Evolutionary conservation across 2,797 vertebrate genomes (phyloP), one percentile per base, ranked within the genome.

Genomic region (Atherinosoma microstoma): DNA sequence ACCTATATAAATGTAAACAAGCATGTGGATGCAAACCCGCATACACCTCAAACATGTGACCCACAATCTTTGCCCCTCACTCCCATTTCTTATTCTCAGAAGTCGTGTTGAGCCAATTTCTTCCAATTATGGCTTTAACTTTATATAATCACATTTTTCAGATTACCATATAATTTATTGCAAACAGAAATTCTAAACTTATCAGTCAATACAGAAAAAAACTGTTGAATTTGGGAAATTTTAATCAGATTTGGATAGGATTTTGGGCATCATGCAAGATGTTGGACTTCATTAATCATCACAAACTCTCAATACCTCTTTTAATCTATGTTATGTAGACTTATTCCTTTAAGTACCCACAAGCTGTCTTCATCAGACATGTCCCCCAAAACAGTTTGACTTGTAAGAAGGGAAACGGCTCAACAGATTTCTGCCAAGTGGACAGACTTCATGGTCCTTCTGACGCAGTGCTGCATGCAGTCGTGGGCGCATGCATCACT

Each of bases 1-100:
- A 84, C 85, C 90, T 60, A 89, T 69, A 77, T 32, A 83, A 42
- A 67, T 73, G 47, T 79, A 75, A 61, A 35, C 6, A 13, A 45
- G 36, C 68, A 40, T 58, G 24, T 64, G n/a, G 54, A 66, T 70
- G 4, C 51, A 57, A 47, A 32, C 38, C 38, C 32, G 35, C 30
- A 58, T 34, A 27, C 27, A 36, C 24, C 32, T 29, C 34, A 10
- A 40, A 63, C 18, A 65, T 71, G 30, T 27, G 58, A 24, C 6
- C 29, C 6, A 56, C 27, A 7, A 29, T 6, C 12, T 42, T 47
- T 35, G 4, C 8, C 20, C n/a, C 49, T 24, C 12, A 24, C 34
- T 27, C 9, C 51, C 15, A 24, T 56, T 53, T 53, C n/a, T 53
- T 29, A 24, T 58, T 64, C 29, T 54, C 64, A 57, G 35, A 75